Conservation (phyloP, 2,888 invertebrate species). For the Polydrusus tereticollis region DNA sequence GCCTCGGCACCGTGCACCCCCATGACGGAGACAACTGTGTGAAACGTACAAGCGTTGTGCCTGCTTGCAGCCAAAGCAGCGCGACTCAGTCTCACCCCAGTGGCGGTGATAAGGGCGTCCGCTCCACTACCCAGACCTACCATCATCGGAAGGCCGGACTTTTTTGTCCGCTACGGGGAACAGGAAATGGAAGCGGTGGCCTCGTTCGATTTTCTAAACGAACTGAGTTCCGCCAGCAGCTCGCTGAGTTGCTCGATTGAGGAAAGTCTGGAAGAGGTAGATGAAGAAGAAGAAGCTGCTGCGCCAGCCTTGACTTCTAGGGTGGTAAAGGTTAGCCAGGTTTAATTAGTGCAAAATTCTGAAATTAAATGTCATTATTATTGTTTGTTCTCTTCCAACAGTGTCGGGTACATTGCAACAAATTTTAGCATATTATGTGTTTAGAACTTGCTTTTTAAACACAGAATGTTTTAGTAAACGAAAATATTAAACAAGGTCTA, state of each 20-base stretch:
- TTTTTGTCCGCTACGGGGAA: slow-evolving; percentile 83
- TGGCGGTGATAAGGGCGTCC: slow-evolving; percentile 70
- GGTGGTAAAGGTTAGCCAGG: slow-evolving; percentile 52
- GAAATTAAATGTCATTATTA: neutral
- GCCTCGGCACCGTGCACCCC: slow-evolving; percentile 67
- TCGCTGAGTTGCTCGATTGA: slow-evolving; percentile 60
- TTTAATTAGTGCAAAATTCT: slow-evolving; percentile 41
- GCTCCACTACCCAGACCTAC: slow-evolving; percentile 73
- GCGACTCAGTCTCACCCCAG: slow-evolving; percentile 68
- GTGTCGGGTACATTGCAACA: neutral
- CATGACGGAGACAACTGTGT: slow-evolving; percentile 67
- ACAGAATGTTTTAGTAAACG: too few species aligned
- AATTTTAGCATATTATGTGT: too few species aligned
- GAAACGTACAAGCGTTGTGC: slow-evolving; percentile 55
- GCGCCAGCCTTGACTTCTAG: slow-evolving; percentile 39
- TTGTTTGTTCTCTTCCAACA: neutral
- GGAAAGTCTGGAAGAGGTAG: slow-evolving; percentile 53
- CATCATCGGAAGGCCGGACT: slow-evolving; percentile 82
- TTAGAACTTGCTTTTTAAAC: too few species aligned
- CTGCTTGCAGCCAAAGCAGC: slow-evolving; percentile 73
- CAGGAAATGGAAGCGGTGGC: slow-evolving; percentile 83
- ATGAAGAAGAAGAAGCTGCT: slow-evolving; percentile 33
- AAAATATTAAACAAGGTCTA: too few species aligned
- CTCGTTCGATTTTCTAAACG: slow-evolving; percentile 85
- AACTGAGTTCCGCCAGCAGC: slow-evolving; percentile 67